Evolutionary conservation across 2,113 vertebrate genomes (phyloP).

Genomic region (Pachyramphus minor): DNA sequence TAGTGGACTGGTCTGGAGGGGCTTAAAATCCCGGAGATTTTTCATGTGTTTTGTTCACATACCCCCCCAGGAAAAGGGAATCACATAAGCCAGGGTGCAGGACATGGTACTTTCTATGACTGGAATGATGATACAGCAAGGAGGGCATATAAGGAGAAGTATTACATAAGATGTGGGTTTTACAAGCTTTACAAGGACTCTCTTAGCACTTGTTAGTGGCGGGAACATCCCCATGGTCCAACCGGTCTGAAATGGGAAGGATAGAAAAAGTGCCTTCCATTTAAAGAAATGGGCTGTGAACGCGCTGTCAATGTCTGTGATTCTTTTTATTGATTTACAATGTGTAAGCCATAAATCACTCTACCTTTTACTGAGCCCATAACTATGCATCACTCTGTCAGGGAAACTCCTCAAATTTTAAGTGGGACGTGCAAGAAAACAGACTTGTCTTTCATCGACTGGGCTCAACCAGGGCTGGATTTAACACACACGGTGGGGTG

Average conservation of each 20-base stretch:
- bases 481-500: not conserved
- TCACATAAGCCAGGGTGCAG: not conserved
- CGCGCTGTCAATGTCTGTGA: slow-evolving; percentile 42
- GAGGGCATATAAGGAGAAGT: not conserved
- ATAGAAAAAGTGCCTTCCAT: slow-evolving; percentile 32
- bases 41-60: not conserved
- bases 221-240: not conserved
- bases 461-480: not conserved
- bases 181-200: slow-evolving; percentile 32
- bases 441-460: not conserved
- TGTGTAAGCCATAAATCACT: slow-evolving; percentile 51
- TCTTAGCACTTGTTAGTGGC: slow-evolving; percentile 6
- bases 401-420: slow-evolving; percentile 29
- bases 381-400: slow-evolving; percentile 59
- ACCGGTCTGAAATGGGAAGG: not conserved
- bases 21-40: not conserved
- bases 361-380: slow-evolving; percentile 42
- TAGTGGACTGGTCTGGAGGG: not conserved
- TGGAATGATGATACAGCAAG: not conserved
- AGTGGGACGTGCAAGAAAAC: not conserved
- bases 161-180: not conserved
- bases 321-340: slow-evolving; percentile 66
- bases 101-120: not conserved
- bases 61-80: not conserved
- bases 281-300: slow-evolving; percentile 70